These are phyloP conservation scores for Polyploca ridens DNA, from an alignment of 2,888 invertebrate genomes.

Conservation along the genomic window DNA sequence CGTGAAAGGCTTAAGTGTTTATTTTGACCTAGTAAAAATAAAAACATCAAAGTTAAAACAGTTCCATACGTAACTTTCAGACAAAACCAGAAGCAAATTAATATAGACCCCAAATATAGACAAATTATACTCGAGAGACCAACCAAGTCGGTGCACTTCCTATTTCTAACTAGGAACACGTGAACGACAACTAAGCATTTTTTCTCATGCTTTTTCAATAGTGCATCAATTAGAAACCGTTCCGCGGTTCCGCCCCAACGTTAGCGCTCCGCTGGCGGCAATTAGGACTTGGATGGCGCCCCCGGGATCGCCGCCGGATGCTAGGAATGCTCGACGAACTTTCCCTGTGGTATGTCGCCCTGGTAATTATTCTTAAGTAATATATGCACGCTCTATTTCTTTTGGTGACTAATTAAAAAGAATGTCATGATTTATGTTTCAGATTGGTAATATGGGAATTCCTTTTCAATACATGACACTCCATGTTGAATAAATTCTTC, in stretches of 20 bases:
- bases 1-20: slow-evolving; percentile 11
- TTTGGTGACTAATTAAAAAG: slow-evolving; percentile 67
- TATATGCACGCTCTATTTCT: slow-evolving; percentile 47
- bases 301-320: slow-evolving; percentile 61
- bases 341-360: slow-evolving; percentile 61
- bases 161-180: slow-evolving; percentile 67
- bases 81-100: slow-evolving; percentile 1
- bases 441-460: slow-evolving; percentile 8
- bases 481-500: background rate
- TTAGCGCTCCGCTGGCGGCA: slow-evolving; percentile 56
- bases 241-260: slow-evolving; percentile 58
- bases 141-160: slow-evolving; percentile 47
- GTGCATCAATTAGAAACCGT: slow-evolving; percentile 54
- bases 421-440: slow-evolving; percentile 47
- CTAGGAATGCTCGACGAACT: slow-evolving; percentile 54
- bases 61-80: slow-evolving; percentile 5
- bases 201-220: slow-evolving; percentile 47
- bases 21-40: slow-evolving; percentile 30
- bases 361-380: slow-evolving; percentile 66
- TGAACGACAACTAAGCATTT: slow-evolving; percentile 40
- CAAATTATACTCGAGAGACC: slow-evolving; percentile 47
- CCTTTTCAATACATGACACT: background rate
- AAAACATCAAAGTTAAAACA: slow-evolving; percentile 9
- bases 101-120: slow-evolving; percentile 26
- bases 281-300: slow-evolving; percentile 57